Percentiles rank a stretch among this genome's conserved stretches.
These are phyloP conservation scores for Coptodon bakossiorum DNA, from an alignment of 2,113 vertebrate species.

Conservation along the genomic window DNA sequence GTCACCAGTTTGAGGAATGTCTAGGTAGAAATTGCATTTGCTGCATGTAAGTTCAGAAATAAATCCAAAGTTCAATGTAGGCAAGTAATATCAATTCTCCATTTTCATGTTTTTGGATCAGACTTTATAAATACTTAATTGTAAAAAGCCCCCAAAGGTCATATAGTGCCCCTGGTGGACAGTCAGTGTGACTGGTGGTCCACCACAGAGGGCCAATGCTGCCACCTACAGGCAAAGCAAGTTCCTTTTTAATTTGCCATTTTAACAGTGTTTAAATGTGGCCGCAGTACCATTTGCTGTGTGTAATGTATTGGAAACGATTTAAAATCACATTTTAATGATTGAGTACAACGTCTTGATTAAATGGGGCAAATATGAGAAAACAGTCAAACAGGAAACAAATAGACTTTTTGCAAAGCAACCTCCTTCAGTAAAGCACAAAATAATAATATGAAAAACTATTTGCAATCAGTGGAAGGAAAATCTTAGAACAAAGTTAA, in stretches of 20 bases:
- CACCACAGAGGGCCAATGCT: constrained; percentile 30
- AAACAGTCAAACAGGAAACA: neutral
- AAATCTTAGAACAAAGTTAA: neutral
- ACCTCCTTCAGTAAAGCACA: neutral
- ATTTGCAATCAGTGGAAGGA: neutral
- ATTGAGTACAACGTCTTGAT: constrained; percentile 29
- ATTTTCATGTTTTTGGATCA: neutral
- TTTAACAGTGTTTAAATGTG: constrained; percentile 23
- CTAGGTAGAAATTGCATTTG: constrained; percentile 9
- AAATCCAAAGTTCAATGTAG: neutral
- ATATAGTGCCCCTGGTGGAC: constrained; percentile 29
- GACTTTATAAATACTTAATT: neutral
- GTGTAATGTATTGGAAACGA: constrained; percentile 52
- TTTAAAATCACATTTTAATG: constrained; percentile 44
- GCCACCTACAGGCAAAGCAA: constrained; percentile 45
- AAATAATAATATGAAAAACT: neutral
- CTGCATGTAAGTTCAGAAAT: constrained; percentile 18
- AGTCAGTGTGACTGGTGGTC: neutral
- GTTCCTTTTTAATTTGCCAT: neutral
- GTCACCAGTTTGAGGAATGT: constrained; percentile 20
- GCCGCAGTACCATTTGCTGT: constrained; percentile 27
- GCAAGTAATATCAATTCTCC: neutral
- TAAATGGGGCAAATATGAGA: constrained; percentile 31
- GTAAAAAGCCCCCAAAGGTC: neutral
- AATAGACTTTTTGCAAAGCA: neutral